Base-by-base conservation (phyloP, 2,113 vertebrate genomes). In the Athene noctua region DNA sequence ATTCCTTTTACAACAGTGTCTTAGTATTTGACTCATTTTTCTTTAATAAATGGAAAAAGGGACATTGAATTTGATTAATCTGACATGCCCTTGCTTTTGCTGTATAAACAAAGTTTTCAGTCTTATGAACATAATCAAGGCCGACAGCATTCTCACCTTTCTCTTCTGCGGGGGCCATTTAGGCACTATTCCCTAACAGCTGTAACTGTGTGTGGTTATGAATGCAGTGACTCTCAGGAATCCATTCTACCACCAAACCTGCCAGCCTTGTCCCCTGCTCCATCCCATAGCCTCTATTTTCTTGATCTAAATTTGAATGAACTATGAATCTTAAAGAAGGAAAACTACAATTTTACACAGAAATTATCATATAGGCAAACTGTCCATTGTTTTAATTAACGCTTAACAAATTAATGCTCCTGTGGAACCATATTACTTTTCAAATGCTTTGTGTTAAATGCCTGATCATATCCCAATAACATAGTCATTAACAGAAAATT, bases 201-300 rank as follows among this genome's bases (percentile, higher is more conserved):
- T 8, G 1, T 22, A 81, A 58, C 7, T 25, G 4, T 1, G 0
- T 5, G 3, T 22, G 27, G 9, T 40, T 51, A 66, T 4, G 9
- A 83, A 80, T 9, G 4, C 15, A 42, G 38, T 34, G 36, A 93
- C 36, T 6, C 23, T 30, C 34, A 34, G 22, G 19, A 10, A 88
- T 17, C 34, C 19, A 38, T 26, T 49, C 44, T 25, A 55, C 7
- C 42, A 81, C 6, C 21, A 89, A 74, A 84, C 15, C 47, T 32
- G 32, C 15, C 17, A 79, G n/a, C 21, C 54, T 62, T 47, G 29
- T 46, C n/a, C 42, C 29, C n/a, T 40, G 12, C 7, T 51, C 36
- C 5, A 36, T 22, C 44, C 20, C 34, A 54, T 2, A 4, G 42
- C 52, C 25, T 86, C 49, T 52, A 25, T 17, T 51, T 84, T 40